Base-by-base conservation (phyloP, 1,140 invertebrate genomes). In the Drosophila melanogaster region DNA sequence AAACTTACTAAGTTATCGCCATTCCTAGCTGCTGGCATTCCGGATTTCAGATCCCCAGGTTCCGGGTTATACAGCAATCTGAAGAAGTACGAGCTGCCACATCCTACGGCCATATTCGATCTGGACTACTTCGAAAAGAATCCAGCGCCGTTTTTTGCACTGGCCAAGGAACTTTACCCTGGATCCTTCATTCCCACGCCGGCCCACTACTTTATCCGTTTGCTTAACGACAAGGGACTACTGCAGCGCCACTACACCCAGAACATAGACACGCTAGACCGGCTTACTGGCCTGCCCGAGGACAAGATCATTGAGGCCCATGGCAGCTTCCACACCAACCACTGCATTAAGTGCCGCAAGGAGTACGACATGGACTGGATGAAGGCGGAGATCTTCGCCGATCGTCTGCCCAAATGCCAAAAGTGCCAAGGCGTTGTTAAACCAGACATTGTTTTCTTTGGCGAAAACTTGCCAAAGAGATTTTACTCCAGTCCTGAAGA, bases 31-130 rank as follows among this genome's bases (percentile, higher is more conserved):
- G 97, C 97, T 69, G 98, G 98, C 62, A 99, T 99, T 89, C 98
- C 98, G 41, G 98, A 99, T 92, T 98, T 97, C 93, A 95, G 98
- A 15, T 98, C 97, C 33, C 97, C 97, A 6, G 96, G 96, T 30
- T 97, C 96, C 71, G 98, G 98, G 4, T 93, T 99, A 1, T 99
- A 99, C 93, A 94, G 97, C 90, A 99, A 99, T 92, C 93, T 99
- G 35, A 94, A 96, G 69, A 98, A 98, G 92, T 99, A 98, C 91
- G 96, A 98, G 80, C 93, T 99, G 44, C 97, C 97, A 0, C 95
- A 98, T 93, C 98, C 98, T n/a, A 96, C 98, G 90, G 96, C 97
- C n/a, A 98, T 99, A 79, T 99, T 99, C 93, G 97, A 98, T 91
- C 95, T 99, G 24, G 94, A 95, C 54, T 97, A 95, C 90, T 98